Evolutionary conservation across 1,140 invertebrate species (phyloP), one percentile per base, ranked within the genome.

Genomic region (Thaumetopoea pityocampa): DNA sequence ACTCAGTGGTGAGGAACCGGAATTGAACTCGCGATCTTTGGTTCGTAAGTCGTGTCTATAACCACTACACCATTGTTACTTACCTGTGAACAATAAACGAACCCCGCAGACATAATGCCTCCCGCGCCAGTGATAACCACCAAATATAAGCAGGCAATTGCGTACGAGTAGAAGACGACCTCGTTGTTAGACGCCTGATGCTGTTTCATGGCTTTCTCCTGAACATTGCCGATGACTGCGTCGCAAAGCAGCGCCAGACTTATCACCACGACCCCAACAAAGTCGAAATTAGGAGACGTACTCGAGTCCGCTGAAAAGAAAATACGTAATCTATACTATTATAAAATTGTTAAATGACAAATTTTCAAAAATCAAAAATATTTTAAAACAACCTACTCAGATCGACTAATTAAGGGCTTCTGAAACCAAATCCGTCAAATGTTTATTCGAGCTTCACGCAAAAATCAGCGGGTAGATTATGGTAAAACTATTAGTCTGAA

Each of bases 181-280:
- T 98, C 96, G 45, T 92, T 92, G 86, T 96, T 98, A 1, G 90
- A 87, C 2, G 94, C 94, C 53, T 91, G 88, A 67, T 92, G 89
- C 44, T 90, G 88, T 62, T 94, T 95, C 91, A 98, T 96, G 0
- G 91, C 91, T 84, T 98, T 97, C 74, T 98, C 97, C 86, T 98
- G 96, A 2, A 98, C 92, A 88, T 99, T 99, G 20, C 96, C 96
- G 60, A 98, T 98, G 15, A 93, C 88, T 1, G 96, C 96, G 87
- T 99, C 97, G 66, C 96, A 97, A 5, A 96, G 73, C 19, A 99
- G 79, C 0, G 97, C 96, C 50, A 88, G 89, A 27, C 87, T 93
- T 85, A 99, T 98, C 86, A 98, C 92, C 3, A 92, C 62, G 2
- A 98, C 91, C 28, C 96, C 94, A 23, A 91, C 79, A 0, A 90